Percentiles rank a stretch among this genome's conserved stretches.
These are phyloP conservation scores for Cosmopolites sordidus DNA, from an alignment of 2,888 invertebrate species.

Conservation along the genomic window DNA sequence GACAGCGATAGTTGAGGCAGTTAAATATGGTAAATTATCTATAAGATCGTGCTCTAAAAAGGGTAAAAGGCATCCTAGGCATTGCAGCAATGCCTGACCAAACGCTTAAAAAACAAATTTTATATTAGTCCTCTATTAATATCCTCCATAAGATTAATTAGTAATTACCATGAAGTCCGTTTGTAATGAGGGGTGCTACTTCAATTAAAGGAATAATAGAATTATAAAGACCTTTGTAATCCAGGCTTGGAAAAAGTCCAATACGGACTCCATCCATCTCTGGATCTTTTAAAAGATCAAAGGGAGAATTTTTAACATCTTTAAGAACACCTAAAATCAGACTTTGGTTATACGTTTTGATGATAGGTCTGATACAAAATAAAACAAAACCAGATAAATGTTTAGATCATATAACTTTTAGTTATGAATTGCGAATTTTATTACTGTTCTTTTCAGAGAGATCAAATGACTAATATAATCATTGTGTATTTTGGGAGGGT, in stretches of 20 bases:
- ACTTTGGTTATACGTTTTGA: too few species aligned
- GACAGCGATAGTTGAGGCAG: constrained; percentile 90
- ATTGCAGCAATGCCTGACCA: constrained; percentile 89
- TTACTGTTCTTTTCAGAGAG: too few species aligned
- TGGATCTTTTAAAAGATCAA: constrained; percentile 84
- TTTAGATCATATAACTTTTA: too few species aligned
- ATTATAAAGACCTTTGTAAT: constrained; percentile 93
- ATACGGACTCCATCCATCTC: constrained; percentile 82
- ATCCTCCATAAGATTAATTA: neutral
- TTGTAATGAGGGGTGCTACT: constrained; percentile 86
- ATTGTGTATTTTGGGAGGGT: too few species aligned
- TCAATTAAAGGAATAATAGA: constrained; percentile 88
- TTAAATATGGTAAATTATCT: constrained; percentile 90
- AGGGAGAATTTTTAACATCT: constrained; percentile 90
- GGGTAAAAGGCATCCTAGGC: constrained; percentile 89
- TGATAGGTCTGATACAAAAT: too few species aligned
- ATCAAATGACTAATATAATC: too few species aligned
- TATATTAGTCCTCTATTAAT: neutral
- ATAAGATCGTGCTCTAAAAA: constrained; percentile 95
- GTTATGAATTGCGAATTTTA: too few species aligned
- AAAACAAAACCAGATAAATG: too few species aligned
- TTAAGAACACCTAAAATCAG: constrained; percentile 77
- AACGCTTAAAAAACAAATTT: constrained; percentile 62
- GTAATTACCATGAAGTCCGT: constrained; percentile 74
- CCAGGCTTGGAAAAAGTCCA: constrained; percentile 91